These are phyloP conservation scores for Leptothorax acervorum DNA, from an alignment of 2,888 invertebrate species.

Conservation along the genomic window DNA sequence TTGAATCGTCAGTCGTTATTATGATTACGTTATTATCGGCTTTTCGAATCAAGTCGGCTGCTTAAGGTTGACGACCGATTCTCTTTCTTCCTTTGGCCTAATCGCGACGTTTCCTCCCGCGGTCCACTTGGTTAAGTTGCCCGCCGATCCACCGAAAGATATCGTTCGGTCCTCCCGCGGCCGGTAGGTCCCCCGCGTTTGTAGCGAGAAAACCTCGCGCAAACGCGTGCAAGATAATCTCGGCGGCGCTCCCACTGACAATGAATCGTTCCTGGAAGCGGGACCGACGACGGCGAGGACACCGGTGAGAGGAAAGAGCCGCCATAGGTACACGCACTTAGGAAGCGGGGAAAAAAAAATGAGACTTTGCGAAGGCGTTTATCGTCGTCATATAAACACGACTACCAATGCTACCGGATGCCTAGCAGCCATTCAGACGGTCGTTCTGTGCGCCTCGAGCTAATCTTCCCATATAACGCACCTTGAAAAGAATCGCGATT, in stretches of 20 bases:
- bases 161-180: constrained; percentile 17
- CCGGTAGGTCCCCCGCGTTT: neutral
- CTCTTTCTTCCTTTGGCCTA: neutral
- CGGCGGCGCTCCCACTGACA: constrained; percentile 62
- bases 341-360: constrained; percentile 39
- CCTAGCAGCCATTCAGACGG: constrained; percentile 19
- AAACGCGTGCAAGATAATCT: constrained; percentile 43
- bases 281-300: constrained; percentile 45
- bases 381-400: constrained; percentile 61
- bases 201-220: constrained; percentile 51
- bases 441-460: neutral
- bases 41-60: neutral
- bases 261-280: constrained; percentile 71
- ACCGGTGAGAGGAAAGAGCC: constrained; percentile 41
- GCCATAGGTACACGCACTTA: constrained; percentile 10
- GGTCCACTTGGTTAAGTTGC: neutral
- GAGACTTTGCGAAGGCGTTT: constrained; percentile 68
- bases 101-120: neutral
- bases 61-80: neutral
- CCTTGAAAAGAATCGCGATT: constrained; percentile 16
- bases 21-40: constrained; percentile 12
- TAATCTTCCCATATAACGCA: constrained; percentile 3
- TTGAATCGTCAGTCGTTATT: constrained; percentile 15
- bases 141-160: constrained; percentile 40
- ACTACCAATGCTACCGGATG: constrained; percentile 56